phyloP scores from a whole-genome alignment of 2,888 invertebrate species.

The Chironomus tentans region DNA sequence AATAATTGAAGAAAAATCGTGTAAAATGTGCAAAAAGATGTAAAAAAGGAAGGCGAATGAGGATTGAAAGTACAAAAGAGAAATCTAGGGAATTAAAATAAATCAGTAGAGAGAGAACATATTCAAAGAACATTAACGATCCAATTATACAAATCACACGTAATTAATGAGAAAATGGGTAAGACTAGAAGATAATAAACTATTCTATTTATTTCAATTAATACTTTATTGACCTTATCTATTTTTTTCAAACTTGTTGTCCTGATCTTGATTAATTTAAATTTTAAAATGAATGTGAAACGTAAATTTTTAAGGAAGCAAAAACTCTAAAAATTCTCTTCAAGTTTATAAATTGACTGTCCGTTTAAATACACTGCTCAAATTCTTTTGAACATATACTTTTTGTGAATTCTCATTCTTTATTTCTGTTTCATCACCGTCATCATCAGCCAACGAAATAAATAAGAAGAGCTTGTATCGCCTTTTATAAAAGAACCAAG shows the following conservation, averaged over 20 bases:
- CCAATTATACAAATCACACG: conserved; percentile 22
- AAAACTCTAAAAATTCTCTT: no score
- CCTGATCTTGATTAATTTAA: no score
- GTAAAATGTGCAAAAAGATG: background rate
- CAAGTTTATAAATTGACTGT: no score
- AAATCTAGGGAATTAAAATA: conserved; percentile 10
- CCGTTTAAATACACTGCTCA: no score
- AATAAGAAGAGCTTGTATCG: conserved; percentile 5
- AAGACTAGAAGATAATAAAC: background rate
- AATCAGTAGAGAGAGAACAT: background rate
- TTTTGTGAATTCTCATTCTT: background rate
- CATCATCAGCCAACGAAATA: background rate
- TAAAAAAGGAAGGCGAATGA: background rate
- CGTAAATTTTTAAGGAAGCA: no score
- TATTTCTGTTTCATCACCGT: background rate
- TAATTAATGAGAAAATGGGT: no score
- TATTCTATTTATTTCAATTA: no score
- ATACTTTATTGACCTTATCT: no score
- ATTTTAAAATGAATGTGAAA: no score
- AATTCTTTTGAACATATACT: no score
- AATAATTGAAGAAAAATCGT: background rate
- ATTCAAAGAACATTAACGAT: conserved; percentile 11
- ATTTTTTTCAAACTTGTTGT: no score
- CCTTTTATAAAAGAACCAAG: background rate
- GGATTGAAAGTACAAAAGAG: background rate